phyloP scores from a whole-genome alignment of 2,888 invertebrate species.

The Melanargia galathea region DNA sequence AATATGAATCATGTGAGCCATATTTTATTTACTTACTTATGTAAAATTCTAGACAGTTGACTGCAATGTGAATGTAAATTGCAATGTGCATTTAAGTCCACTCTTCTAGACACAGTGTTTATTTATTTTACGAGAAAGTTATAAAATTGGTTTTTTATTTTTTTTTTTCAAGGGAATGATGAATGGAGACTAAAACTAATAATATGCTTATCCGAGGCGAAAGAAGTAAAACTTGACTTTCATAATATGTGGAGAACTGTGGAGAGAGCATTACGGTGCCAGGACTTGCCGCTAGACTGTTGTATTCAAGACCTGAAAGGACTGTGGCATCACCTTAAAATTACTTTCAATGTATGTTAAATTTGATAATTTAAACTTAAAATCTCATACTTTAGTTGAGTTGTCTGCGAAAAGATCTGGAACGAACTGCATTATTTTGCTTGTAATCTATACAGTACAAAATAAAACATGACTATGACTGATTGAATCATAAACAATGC shows the following conservation, averaged over 20 bases:
- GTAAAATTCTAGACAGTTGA: neutral
- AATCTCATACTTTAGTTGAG: too few species aligned
- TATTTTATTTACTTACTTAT: neutral
- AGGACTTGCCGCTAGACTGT: constrained; percentile 67
- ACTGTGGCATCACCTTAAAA: constrained; percentile 70
- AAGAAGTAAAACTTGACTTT: constrained; percentile 59
- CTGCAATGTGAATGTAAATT: too few species aligned
- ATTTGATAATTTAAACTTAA: too few species aligned
- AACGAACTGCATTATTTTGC: too few species aligned
- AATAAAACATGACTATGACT: too few species aligned
- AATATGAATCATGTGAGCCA: constrained; percentile 75
- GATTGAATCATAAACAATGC: too few species aligned
- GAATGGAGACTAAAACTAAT: constrained; percentile 74
- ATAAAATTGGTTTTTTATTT: too few species aligned
- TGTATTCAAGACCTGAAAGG: constrained; percentile 74
- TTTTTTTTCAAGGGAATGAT: constrained; percentile 63
- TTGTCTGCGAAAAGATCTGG: too few species aligned
- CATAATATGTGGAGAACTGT: constrained; percentile 68
- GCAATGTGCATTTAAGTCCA: too few species aligned
- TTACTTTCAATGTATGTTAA: constrained; percentile 67
- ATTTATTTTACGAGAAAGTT: too few species aligned
- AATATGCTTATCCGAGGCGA: constrained; percentile 60
- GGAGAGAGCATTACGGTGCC: constrained; percentile 65
- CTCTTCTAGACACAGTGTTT: too few species aligned
- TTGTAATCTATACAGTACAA: too few species aligned